A percentile compares a stretch with the other conserved stretches of the same genome.
phyloP scores from a whole-genome alignment of 1,140 invertebrate species.

The Brachionus sp. region DNA sequence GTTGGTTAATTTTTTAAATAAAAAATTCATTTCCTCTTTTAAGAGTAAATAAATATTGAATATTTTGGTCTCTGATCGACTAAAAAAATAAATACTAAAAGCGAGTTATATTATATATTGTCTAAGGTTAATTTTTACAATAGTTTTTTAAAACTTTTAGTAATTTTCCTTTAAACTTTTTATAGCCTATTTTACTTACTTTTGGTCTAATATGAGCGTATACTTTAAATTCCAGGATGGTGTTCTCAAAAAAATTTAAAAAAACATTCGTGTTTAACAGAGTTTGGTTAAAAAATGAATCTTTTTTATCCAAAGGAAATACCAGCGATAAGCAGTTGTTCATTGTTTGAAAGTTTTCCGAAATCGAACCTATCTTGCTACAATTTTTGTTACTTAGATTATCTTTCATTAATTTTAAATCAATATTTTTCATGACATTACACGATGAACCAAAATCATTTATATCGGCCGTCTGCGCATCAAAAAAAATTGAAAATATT shows the following conservation, averaged over 20 bases:
- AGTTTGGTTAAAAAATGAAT: neutral
- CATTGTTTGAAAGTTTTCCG: neutral
- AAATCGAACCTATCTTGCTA: neutral
- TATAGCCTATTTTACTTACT: neutral
- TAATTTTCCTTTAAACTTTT: neutral
- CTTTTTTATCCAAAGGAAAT: conserved; percentile 7
- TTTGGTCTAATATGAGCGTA: neutral
- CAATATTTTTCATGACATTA: neutral
- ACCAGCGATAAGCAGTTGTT: neutral
- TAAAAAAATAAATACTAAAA: no score
- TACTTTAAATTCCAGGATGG: conserved; percentile 29
- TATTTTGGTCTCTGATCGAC: no score
- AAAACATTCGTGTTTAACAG: neutral
- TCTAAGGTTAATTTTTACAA: no score
- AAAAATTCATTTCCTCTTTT: neutral
- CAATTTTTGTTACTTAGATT: neutral
- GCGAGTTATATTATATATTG: no score
- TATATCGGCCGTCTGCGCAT: neutral
- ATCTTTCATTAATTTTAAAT: neutral
- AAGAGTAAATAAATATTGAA: neutral
- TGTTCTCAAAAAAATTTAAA: conserved; percentile 26
- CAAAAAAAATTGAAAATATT: conserved; percentile 42
- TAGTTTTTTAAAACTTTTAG: no score
- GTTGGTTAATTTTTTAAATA: no score
- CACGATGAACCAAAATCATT: neutral